phyloP scores from a whole-genome alignment of 2,888 invertebrate genomes.

The Cephonodes hylas region DNA sequence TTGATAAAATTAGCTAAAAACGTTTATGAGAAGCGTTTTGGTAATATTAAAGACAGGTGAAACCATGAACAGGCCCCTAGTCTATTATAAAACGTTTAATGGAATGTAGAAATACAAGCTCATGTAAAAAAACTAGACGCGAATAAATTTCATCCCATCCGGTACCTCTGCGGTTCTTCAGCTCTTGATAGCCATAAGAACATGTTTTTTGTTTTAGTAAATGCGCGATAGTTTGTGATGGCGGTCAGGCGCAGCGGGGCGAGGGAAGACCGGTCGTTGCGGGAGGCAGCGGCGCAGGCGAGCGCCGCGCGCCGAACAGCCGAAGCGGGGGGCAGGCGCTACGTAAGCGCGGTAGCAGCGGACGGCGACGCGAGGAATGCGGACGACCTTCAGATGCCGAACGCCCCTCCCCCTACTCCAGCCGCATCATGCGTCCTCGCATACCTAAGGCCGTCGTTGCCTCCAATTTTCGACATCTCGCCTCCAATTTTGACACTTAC shows the following conservation, averaged over 20 bases:
- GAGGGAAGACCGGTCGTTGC: constrained; percentile 63
- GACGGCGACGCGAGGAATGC: constrained; percentile 80
- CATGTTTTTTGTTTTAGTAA: constrained; percentile 79
- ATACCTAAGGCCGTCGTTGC: constrained; percentile 74
- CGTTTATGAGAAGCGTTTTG: not conserved
- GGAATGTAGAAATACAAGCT: constrained; percentile 58
- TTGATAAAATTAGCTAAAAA: not conserved
- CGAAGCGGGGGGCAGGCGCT: constrained; percentile 61
- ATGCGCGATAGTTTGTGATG: constrained; percentile 77
- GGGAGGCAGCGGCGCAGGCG: constrained; percentile 43
- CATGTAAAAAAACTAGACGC: constrained; percentile 41
- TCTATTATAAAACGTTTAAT: constrained; percentile 53
- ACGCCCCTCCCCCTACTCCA: constrained; percentile 75
- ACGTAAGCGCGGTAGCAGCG: constrained; percentile 82
- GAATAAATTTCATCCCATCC: constrained; percentile 79
- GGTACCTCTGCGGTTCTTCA: constrained; percentile 75
- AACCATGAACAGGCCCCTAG: constrained; percentile 13
- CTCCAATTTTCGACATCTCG: constrained; percentile 76
- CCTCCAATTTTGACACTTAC: constrained; percentile 73
- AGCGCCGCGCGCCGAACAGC: constrained; percentile 35
- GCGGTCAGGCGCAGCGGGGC: constrained; percentile 58
- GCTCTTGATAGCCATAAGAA: constrained; percentile 75
- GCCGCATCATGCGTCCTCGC: constrained; percentile 81
- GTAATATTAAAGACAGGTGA: not conserved
- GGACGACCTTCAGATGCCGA: constrained; percentile 81